Conservation (phyloP, 2,113 vertebrate species). For the Podarcis muralis region DNA sequence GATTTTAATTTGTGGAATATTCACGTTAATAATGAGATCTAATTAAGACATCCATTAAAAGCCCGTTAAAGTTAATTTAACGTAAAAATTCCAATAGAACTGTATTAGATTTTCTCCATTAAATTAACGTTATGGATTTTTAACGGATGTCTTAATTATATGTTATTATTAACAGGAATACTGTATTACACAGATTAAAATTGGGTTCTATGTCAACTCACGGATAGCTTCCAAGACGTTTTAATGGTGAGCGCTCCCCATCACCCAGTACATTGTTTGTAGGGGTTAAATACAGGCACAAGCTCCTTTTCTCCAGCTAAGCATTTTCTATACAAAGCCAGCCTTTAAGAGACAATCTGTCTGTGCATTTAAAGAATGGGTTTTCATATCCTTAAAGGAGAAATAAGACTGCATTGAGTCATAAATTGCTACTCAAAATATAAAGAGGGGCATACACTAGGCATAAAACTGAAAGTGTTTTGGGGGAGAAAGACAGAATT, state of each 20-base stretch:
- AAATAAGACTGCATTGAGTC: conserved; percentile 63
- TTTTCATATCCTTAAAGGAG: conserved; percentile 67
- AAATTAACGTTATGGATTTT: conserved; percentile 90
- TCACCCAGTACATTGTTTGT: conserved; percentile 58
- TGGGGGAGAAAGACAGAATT: neutral
- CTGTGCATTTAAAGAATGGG: conserved; percentile 65
- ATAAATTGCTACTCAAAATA: conserved; percentile 58
- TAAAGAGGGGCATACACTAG: conserved; percentile 57
- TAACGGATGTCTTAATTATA: conserved; percentile 89
- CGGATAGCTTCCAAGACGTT: conserved; percentile 69
- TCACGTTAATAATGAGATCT: conserved; percentile 88
- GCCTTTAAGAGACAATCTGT: conserved; percentile 65
- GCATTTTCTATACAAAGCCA: conserved; percentile 51
- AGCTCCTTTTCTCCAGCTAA: conserved; percentile 40
- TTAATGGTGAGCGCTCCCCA: conserved; percentile 55
- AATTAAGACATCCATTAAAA: conserved; percentile 91
- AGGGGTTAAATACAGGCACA: conserved; percentile 50
- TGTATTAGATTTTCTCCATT: conserved; percentile 89
- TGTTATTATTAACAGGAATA: conserved; percentile 86
- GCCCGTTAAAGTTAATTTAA: conserved; percentile 90
- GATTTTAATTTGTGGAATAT: conserved; percentile 86
- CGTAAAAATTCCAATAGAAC: conserved; percentile 89
- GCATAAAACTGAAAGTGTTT: conserved; percentile 48
- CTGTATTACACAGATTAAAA: conserved; percentile 83
- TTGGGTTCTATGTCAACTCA: conserved; percentile 74